Base-by-base conservation (phyloP, 2,113 vertebrate species). In the Cathartes aura region DNA sequence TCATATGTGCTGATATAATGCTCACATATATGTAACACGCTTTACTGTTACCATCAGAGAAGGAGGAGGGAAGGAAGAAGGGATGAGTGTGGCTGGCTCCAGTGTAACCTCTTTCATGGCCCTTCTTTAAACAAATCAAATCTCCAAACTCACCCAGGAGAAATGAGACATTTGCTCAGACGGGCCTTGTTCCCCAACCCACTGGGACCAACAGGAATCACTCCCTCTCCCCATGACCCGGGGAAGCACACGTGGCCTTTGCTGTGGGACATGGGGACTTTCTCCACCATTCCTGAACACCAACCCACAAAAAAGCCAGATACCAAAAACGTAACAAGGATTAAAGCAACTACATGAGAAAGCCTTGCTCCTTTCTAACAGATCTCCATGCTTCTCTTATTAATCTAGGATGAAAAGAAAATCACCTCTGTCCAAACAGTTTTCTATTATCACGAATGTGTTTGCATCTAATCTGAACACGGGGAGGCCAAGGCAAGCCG, bases 1-100 rank as follows among this genome's bases (percentile, higher is more conserved):
- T 82, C 29, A 15, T 47, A 0, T 2, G 15, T 30, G 47, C 45
- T 76, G 36, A 38, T 23, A 12, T 0, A 43, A 58, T 0, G 0
- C 50, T 68, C 8, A 36, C 12, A 11, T 4, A 16, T 1, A 27
- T 2, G 3, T 27, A 68, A 38, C 7, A 2, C 2, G 23, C 43
- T 63, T 53, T 47, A 23, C 42, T 38, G 32, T 2, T 50, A 29
- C 64, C n/a, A 22, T 59, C 26, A 6, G 48, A 58, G 66, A 0
- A 66, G 16, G 48, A 86, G 52, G 11, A 43, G 19, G 38, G n/a
- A 42, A 40, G 66, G 71, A 64, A 26, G 42, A 8, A 73, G 63
- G 29, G 38, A 48, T 27, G 45, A 18, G 6, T 12, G 45, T 5
- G 36, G 71, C 45, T 64, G 26, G 38, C 50, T 71, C 50, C 67